Evolutionary conservation across 2,888 invertebrate genomes (phyloP), one percentile per base, ranked within the genome.

Genomic region (Drosophila kanekoi): DNA sequence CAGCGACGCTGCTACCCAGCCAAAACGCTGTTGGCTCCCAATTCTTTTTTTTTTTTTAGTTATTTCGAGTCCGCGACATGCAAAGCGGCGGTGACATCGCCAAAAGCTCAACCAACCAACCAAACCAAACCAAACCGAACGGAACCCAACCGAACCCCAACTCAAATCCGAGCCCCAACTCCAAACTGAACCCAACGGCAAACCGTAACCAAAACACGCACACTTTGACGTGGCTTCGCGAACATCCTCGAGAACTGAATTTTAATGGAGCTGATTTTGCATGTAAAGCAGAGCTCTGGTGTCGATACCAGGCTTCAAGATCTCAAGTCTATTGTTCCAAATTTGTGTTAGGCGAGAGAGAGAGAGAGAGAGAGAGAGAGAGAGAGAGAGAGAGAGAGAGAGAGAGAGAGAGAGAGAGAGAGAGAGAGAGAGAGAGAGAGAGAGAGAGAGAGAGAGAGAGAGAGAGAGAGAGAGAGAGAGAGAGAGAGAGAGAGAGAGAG

Each of bases 31-130:
- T 32, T 33, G 38, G 54, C 60, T 41, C 56, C 51, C 47, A 70
- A 74, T 71, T 86, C 81, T 70, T 77, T 73, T 28, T 28, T 23
- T 20, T 20, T 23, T 23, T 23, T 23, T 23, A 51, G 35, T 57
- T 67, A 51, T 81, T 86, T 87, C 87, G 81, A 69, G 69, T 66
- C 64, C 43, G 61, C 72, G 86, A 88, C 83, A 83, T 83, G 83
- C 83, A 83, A 83, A 64, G 89, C 89, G 83, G 89, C 86, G 88
- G 83, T 85, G 83, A 83, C 89, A 83, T 83, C 83, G 86, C 83
- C 89, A 67, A 87, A 85, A 89, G 69, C 60, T 38, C 58, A 61
- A 65, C 72, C 58, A 59, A 66, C 38, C 65, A 45, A 67, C 53
- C 62, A 52, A 4, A n/a, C n/a, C 56, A 4, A 40, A 20, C 20